A percentile compares a stretch with the other conserved stretches of the same genome.
Evolutionary conservation across 2,797 vertebrate species (phyloP).

Genomic region (Linurgus olivaceus): DNA sequence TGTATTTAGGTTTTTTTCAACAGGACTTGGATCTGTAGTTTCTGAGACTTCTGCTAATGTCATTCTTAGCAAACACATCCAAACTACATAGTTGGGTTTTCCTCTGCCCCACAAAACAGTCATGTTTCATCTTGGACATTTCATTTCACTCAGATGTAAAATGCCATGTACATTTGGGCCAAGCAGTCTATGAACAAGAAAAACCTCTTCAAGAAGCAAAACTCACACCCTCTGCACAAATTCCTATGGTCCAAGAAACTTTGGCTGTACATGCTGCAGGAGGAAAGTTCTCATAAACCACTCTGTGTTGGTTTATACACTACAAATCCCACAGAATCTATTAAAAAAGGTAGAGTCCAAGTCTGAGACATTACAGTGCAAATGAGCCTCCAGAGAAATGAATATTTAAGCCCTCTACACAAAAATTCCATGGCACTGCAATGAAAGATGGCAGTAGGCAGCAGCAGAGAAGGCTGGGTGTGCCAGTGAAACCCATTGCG

Average conservation of each 20-base stretch:
- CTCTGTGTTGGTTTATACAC: neutral
- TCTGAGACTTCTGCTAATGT: neutral
- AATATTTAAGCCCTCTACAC: neutral
- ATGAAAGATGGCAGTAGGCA: neutral
- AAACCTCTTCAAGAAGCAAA: neutral
- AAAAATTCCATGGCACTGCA: neutral
- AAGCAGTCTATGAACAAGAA: neutral
- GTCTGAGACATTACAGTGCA: neutral
- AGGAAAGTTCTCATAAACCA: slow-evolving; percentile 5
- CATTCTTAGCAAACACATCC: neutral
- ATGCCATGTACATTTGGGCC: neutral
- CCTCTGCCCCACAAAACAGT: neutral
- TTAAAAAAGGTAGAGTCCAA: slow-evolving; percentile 20
- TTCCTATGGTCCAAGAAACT: neutral
- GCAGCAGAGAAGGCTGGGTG: neutral
- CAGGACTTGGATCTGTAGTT: neutral
- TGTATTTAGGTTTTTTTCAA: neutral
- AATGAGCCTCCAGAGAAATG: neutral
- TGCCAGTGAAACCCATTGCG: neutral
- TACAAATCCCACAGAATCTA: slow-evolving; percentile 14
- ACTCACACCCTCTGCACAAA: neutral
- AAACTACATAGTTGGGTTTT: neutral
- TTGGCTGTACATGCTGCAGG: neutral
- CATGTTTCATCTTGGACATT: neutral
- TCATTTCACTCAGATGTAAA: neutral